These are phyloP conservation scores for Cinclus mexicanus DNA, from an alignment of 2,113 vertebrate species.

Conservation along the genomic window DNA sequence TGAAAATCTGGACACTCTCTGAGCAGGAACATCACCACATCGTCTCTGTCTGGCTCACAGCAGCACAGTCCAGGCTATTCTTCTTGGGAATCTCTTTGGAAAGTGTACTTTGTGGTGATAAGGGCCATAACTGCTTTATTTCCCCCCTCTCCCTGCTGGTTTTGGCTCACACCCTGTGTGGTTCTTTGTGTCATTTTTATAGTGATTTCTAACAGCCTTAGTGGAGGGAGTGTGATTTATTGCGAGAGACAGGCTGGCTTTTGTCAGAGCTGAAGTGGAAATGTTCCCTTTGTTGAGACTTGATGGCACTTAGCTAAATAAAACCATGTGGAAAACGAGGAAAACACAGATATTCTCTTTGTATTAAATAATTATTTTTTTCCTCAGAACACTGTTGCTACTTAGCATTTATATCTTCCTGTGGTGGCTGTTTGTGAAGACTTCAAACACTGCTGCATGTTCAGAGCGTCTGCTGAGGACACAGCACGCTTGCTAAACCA, in stretches of 20 bases:
- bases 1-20: accelerated
- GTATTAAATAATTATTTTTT: not conserved
- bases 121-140: not conserved
- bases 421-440: accelerated
- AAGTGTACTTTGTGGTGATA: not conserved
- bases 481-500: accelerated
- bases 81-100: not conserved
- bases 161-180: not conserved
- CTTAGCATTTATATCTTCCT: not conserved
- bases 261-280: slow-evolving; percentile 49
- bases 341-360: not conserved
- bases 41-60: accelerated
- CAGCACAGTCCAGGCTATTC: not conserved
- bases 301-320: slow-evolving; percentile 66
- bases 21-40: not conserved
- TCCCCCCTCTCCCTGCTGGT: not conserved
- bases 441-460: accelerated
- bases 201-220: not conserved
- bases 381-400: not conserved
- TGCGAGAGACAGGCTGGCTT: slow-evolving; percentile 27
- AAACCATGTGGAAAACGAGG: not conserved
- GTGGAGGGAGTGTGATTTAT: slow-evolving; percentile 47
- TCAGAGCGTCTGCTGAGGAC: not conserved
- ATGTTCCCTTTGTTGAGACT: slow-evolving; percentile 60
- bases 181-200: not conserved